Conservation (phyloP, 2,113 vertebrate species). For the Emydura subglobosa region DNA sequence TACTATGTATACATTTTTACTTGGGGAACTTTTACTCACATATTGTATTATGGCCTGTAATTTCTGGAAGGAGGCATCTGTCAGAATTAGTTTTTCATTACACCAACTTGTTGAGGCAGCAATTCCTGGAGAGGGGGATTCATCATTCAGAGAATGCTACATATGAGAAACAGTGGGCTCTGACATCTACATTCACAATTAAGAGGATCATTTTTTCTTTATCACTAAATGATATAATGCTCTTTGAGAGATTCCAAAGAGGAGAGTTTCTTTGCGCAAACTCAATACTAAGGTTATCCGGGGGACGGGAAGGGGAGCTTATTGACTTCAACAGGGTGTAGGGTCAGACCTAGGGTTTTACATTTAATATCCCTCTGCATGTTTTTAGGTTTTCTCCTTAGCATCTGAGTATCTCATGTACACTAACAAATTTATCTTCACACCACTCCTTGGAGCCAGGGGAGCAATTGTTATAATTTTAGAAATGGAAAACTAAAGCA, state of each 20-base stretch:
- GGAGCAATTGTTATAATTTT: background rate
- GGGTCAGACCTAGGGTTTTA: background rate
- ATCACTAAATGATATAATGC: background rate
- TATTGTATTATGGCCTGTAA: background rate
- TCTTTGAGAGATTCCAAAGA: background rate
- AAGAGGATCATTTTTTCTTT: background rate
- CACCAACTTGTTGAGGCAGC: background rate
- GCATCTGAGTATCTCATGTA: fast-evolving
- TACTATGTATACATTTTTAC: background rate
- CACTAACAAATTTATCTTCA: background rate
- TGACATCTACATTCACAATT: background rate
- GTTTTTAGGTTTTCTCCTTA: background rate
- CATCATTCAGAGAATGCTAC: background rate
- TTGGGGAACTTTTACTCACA: background rate
- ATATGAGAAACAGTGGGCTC: background rate
- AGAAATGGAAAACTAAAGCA: background rate
- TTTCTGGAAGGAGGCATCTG: background rate
- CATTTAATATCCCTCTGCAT: background rate
- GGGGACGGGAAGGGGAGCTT: background rate
- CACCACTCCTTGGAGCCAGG: background rate
- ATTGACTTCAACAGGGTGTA: fast-evolving
- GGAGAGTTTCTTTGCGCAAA: background rate
- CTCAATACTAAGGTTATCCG: fast-evolving
- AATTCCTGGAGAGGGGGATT: background rate
- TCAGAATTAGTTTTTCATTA: background rate